Conservation (phyloP, 1,140 invertebrate genomes). For the Lordiphosa stackelbergi region DNA sequence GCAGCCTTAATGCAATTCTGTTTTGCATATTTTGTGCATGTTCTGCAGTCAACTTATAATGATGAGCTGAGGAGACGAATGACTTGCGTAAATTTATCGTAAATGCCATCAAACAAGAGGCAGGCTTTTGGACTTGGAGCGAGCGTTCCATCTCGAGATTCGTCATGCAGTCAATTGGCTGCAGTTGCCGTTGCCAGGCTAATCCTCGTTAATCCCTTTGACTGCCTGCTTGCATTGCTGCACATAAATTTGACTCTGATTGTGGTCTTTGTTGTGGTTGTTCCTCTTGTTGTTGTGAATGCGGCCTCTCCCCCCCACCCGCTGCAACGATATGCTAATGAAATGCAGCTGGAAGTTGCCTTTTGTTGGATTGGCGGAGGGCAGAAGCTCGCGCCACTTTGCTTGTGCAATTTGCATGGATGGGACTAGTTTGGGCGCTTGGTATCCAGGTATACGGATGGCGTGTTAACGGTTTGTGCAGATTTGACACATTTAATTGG, state of each 20-base stretch:
- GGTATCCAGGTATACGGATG: not conserved
- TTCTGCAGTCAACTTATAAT: conserved; percentile 53
- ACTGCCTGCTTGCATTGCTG: conserved; percentile 18
- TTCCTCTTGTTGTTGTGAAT: conserved; percentile 18
- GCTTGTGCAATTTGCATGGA: not conserved
- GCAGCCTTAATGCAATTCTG: conserved; percentile 19
- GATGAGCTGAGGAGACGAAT: conserved; percentile 74
- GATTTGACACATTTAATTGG: conserved; percentile 68
- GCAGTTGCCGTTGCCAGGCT: conserved; percentile 33
- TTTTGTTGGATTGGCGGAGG: not conserved
- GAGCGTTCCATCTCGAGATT: conserved; percentile 19
- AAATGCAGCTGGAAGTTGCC: conserved; percentile 42
- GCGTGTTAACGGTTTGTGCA: conserved; percentile 25
- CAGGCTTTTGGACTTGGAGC: conserved; percentile 4
- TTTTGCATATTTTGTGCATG: conserved; percentile 58
- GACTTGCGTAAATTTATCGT: conserved; percentile 77
- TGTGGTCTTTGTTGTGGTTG: conserved; percentile 28
- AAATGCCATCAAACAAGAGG: conserved; percentile 61
- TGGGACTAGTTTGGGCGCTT: conserved; percentile 2
- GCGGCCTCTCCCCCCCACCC: conserved; percentile 17
- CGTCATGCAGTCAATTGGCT: conserved; percentile 42
- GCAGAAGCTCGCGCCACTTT: not conserved
- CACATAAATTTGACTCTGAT: conserved; percentile 56
- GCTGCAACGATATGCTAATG: conserved; percentile 59
- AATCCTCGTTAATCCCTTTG: conserved; percentile 69